These are phyloP conservation scores for Puntigrus tetrazona DNA, from an alignment of 2,113 vertebrate species.

Conservation along the genomic window DNA sequence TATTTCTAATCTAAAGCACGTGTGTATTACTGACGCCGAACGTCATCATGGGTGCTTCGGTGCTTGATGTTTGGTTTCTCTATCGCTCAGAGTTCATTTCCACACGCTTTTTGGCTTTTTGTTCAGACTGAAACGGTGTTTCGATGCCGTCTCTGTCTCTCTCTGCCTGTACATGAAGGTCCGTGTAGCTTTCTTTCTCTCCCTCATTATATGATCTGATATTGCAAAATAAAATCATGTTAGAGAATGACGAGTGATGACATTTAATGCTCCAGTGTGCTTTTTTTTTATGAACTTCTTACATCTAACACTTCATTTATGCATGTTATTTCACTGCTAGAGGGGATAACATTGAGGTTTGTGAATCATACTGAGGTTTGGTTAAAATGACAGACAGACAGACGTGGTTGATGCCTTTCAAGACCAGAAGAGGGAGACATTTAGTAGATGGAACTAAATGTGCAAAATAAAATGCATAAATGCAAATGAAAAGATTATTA, in stretches of 20 bases:
- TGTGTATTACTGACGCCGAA: neutral
- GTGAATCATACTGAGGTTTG: neutral
- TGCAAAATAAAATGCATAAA: neutral
- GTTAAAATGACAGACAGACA: neutral
- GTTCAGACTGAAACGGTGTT: slow-evolving; percentile 22
- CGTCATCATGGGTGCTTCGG: neutral
- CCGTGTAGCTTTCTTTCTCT: slow-evolving; percentile 6
- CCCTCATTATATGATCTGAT: slow-evolving; percentile 39
- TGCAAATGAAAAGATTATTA: neutral
- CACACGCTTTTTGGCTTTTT: slow-evolving; percentile 4
- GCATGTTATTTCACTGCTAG: neutral
- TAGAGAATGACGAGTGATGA: slow-evolving; percentile 29
- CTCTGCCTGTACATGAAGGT: slow-evolving; percentile 7
- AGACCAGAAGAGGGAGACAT: slow-evolving; percentile 20
- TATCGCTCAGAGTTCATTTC: slow-evolving; percentile 13
- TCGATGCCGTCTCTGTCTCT: neutral
- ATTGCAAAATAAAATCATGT: slow-evolving; percentile 51
- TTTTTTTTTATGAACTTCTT: neutral
- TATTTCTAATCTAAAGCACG: neutral
- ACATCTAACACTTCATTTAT: neutral
- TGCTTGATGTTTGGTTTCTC: slow-evolving; percentile 3
- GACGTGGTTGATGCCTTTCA: neutral
- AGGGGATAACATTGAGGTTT: too few relatives aligned
- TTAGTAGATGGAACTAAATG: neutral
- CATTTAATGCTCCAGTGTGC: neutral